A percentile compares a stretch with the other conserved stretches of the same genome.
Evolutionary conservation across 2,113 vertebrate genomes (phyloP).

Genomic region (Gopherus evgoodei): DNA sequence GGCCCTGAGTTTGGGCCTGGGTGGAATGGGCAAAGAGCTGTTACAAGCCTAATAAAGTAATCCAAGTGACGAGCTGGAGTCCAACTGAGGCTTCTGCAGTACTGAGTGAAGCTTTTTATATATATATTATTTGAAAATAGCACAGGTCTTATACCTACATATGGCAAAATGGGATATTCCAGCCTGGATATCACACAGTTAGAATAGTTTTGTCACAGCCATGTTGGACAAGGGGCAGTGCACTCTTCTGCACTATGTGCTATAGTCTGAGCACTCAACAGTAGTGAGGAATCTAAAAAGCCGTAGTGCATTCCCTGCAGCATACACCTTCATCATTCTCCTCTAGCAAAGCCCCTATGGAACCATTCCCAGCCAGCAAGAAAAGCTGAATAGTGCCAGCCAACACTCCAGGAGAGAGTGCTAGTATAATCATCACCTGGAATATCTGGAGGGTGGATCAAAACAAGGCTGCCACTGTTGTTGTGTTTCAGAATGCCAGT

Average conservation of each 20-base stretch:
- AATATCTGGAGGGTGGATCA: background rate
- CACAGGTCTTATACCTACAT: background rate
- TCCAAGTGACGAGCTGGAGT: background rate
- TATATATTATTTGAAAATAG: background rate
- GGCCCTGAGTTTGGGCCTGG: background rate
- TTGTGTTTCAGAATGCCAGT: background rate
- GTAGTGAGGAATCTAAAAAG: background rate
- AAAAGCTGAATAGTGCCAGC: background rate
- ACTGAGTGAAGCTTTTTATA: background rate
- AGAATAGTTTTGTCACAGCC: background rate
- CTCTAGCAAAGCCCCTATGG: background rate
- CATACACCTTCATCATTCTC: background rate
- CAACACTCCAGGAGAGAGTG: background rate
- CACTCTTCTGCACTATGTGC: background rate
- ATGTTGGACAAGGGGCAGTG: background rate
- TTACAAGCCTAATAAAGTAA: no score
- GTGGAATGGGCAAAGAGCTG: no score
- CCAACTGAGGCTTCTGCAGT: background rate
- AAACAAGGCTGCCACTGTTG: background rate
- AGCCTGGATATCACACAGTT: background rate
- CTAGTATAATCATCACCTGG: background rate
- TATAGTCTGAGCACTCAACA: background rate
- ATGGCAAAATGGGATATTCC: background rate
- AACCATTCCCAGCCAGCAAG: background rate
- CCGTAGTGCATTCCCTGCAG: background rate